Evolutionary conservation across 2,888 invertebrate genomes (phyloP).

Genomic region (Cephus nigrinus): DNA sequence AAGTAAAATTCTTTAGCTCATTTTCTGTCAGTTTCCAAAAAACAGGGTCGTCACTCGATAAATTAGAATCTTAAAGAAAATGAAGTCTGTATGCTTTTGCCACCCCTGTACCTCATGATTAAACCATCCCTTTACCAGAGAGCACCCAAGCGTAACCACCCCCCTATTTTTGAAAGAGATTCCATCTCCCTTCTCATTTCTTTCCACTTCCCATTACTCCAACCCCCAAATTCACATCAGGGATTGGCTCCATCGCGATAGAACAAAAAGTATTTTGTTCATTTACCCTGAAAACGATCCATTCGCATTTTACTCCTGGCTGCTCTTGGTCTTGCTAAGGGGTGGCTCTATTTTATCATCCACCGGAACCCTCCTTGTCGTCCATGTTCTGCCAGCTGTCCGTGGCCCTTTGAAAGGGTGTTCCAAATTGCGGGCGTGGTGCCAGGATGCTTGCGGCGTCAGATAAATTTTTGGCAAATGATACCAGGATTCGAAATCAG

Average conservation of each 20-base stretch:
- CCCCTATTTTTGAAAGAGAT: not conserved
- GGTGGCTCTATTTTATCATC: conserved; percentile 51
- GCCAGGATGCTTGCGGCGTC: conserved; percentile 28
- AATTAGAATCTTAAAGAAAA: not conserved
- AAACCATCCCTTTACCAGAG: not conserved
- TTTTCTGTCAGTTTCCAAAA: not conserved
- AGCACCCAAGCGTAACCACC: not conserved
- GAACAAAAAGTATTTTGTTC: conserved; percentile 13
- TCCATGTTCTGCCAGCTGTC: conserved; percentile 18
- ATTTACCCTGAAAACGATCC: conserved; percentile 8
- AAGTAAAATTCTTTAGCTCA: not conserved
- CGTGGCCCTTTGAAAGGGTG: conserved; percentile 4
- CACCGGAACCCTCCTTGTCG: conserved; percentile 27
- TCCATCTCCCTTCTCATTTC: not conserved
- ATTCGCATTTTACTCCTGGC: not conserved
- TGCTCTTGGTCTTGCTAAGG: conserved; percentile 37
- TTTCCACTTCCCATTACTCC: not conserved
- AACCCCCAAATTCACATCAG: not conserved
- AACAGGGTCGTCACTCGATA: not conserved
- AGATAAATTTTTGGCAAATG: conserved; percentile 29
- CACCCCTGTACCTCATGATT: not conserved
- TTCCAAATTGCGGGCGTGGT: conserved; percentile 24
- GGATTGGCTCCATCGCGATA: not conserved
- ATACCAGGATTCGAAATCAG: conserved; percentile 24
- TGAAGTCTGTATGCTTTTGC: not conserved